Evolutionary conservation across 1,140 invertebrate genomes (phyloP), one percentile per base, ranked within the genome.

Genomic region (Schlechtendalia chinensis): DNA sequence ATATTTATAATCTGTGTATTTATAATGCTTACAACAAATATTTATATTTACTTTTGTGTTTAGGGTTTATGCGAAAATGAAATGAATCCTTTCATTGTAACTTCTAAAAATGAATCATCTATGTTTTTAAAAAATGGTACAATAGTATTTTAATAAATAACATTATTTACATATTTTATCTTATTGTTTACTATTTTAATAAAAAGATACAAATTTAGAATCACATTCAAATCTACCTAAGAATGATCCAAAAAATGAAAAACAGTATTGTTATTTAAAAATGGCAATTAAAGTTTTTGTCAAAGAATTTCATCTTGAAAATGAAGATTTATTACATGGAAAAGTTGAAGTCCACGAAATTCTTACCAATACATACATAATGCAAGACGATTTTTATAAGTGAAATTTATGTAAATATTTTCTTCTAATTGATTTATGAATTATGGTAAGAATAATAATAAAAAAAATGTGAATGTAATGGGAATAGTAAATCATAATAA

Each of bases 351-450:
- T 95, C 0, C 86, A 90, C 29, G 93, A 96, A 85, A 87, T 95
- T n/a, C 89, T 91, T 0, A 88, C 90, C 1, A 94, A 93, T 58
- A 90, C 92, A 81, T 91, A 93, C 86, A 86, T 94, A 29, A 92
- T 92, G 91, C 94, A 91, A 86, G 93, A 93, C 88, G 93, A 93
- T 84, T 92, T 92, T 63, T 90, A 93, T 82, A 93, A 93, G 91
- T 90, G 85, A 85, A 16, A 17, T 27, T 61, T 17, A 17, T 77
- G 8, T 77, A 24, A 0, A 45, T 63, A 24, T 8, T 61, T 61
- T n/a, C 24, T 63, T 24, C 39, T n/a, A n/a, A n/a, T n/a, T n/a
- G n/a, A n/a, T n/a, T n/a, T n/a, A n/a, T n/a, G n/a, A n/a, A n/a
- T n/a, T n/a, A n/a, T n/a, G n/a, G n/a, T n/a, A n/a, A n/a, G n/a